Evolutionary conservation across 2,888 invertebrate species (phyloP).

Genomic region (Hydrotaea diabolus): DNA sequence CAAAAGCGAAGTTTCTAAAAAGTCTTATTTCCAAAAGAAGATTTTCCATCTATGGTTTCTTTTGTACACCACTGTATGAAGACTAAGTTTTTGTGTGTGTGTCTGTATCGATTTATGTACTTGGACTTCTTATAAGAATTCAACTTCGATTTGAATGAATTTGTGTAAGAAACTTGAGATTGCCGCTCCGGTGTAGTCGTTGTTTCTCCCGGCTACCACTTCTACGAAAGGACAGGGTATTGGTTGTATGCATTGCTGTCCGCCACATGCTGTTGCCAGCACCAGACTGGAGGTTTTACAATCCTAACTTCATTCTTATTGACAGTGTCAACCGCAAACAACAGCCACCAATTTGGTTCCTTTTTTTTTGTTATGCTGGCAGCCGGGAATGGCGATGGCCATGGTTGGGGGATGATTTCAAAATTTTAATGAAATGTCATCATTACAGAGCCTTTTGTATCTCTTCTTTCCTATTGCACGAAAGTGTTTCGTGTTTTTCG

Average conservation of each 20-base stretch:
- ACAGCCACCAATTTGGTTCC: conserved; percentile 45
- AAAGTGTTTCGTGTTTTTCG: too few species aligned
- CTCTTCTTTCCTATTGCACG: too few species aligned
- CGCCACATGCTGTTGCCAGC: neutral
- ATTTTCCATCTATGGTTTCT: too few species aligned
- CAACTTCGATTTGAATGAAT: neutral
- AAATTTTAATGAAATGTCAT: conserved; percentile 58
- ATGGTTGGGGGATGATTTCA: conserved; percentile 3
- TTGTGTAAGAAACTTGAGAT: neutral
- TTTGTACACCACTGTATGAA: too few species aligned
- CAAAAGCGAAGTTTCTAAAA: too few species aligned
- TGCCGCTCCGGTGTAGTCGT: neutral
- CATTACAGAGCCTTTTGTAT: conserved; percentile 28
- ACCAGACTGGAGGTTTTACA: neutral
- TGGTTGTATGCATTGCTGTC: neutral
- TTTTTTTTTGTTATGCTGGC: neutral
- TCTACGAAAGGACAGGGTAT: neutral
- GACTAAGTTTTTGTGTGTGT: neutral
- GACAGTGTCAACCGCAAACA: conserved; percentile 58
- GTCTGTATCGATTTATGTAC: neutral
- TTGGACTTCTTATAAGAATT: neutral
- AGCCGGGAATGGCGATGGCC: conserved; percentile 25
- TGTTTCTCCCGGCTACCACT: neutral
- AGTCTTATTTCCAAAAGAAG: too few species aligned
- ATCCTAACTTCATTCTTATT: conserved; percentile 41